Evolutionary conservation across 1,140 invertebrate species (phyloP).

Genomic region (Cecropterus lyciades): DNA sequence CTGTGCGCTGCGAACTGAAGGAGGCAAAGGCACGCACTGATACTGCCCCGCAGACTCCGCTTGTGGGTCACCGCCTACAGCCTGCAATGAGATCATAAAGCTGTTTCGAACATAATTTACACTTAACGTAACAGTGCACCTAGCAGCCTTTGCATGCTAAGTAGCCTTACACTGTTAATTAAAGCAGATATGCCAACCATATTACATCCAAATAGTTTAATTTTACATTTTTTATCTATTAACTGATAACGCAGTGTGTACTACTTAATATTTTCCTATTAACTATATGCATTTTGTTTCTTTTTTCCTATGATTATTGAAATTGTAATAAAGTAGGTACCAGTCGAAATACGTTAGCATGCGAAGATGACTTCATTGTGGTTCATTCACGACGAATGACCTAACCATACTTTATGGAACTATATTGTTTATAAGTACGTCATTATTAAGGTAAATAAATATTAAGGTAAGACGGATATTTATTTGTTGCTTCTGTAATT

Average conservation of each 20-base stretch:
- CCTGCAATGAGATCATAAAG: slow-evolving; percentile 76
- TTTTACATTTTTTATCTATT: no score
- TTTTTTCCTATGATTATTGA: no score
- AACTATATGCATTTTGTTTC: no score
- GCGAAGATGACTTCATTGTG: slow-evolving; percentile 38
- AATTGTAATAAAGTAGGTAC: slow-evolving; percentile 1
- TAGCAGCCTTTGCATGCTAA: slow-evolving; percentile 51
- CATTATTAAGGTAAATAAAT: no score
- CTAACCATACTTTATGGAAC: slow-evolving; percentile 9
- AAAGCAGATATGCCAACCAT: background rate
- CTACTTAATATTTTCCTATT: no score
- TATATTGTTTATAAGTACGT: background rate
- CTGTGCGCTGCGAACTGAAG: slow-evolving; percentile 32
- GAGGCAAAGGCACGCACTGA: slow-evolving; percentile 54
- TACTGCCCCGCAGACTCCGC: slow-evolving; percentile 56
- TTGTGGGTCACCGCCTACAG: slow-evolving; percentile 68
- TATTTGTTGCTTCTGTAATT: no score
- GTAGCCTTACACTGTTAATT: slow-evolving; percentile 42
- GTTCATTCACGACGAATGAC: slow-evolving; percentile 29
- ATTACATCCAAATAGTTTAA: no score
- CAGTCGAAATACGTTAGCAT: slow-evolving; percentile 7
- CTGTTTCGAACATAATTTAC: slow-evolving; percentile 68
- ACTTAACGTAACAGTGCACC: slow-evolving; percentile 57
- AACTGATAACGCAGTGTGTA: no score
- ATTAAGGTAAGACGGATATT: no score